Evolutionary conservation across 2,888 invertebrate genomes (phyloP), one percentile per base, ranked within the genome.

Genomic region (Drosophila infuscata): DNA sequence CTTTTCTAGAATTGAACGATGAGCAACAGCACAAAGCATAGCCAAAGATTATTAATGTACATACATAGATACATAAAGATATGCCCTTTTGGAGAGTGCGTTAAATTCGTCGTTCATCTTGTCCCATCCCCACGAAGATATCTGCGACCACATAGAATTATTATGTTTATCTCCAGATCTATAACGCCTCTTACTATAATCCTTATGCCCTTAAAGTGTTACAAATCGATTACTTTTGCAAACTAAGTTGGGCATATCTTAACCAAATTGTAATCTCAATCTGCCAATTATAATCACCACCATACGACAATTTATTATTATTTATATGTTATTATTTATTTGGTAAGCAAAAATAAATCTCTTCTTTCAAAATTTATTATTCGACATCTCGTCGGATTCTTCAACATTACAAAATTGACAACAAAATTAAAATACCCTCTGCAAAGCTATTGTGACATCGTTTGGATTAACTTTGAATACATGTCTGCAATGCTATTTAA

Each of bases 1-100:
- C 35, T 48, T 56, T 53, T 46, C 49, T 54, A 82, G 71, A 84
- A 78, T 84, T 75, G 61, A 74, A 65, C 78, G 67, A 87, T 68
- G 63, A 70, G 64, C 62, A 61, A 41, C 36, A 33, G 52, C 67
- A 71, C 58, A 48, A 56, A 58, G 30, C 74, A 52, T 33, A 64
- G 36, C 25, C 25, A 52, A 75, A 59, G n/a, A 32, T 25, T 46
- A 46, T 46, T 25, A 46, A 46, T 46, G n/a, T 43, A 43, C 20
- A 25, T 43, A 43, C 20, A 25, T 25, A 25, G 20, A 25, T 25
- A 25, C 43, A 43, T 6, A 11, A 3, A 20, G 1, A n/a, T 6
- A n/a, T 43, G 46, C 46, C 20, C 25, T 46, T 46, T 46, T 8
- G 20, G 20, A 4, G 8, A 46, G 46, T 46, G 20, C 15, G 15